phyloP scores from a whole-genome alignment of 2,113 vertebrate genomes.

The Hippolais icterina region DNA sequence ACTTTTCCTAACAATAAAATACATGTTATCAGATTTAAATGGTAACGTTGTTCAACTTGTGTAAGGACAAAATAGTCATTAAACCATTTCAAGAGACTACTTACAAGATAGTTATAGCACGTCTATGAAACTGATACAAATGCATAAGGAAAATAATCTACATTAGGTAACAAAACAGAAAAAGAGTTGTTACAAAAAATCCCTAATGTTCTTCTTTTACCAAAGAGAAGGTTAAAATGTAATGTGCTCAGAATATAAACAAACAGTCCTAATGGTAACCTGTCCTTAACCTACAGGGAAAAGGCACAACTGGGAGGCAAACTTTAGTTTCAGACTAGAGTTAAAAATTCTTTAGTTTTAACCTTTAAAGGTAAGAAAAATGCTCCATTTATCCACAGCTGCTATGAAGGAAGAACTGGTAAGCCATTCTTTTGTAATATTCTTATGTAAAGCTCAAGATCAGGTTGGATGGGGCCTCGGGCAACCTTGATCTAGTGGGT shows the following conservation, averaged over 20 bases:
- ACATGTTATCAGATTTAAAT: background rate
- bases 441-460: background rate
- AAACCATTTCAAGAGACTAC: background rate
- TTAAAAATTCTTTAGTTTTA: background rate
- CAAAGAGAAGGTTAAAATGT: background rate
- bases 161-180: background rate
- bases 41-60: background rate
- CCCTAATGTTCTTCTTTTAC: background rate
- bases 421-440: background rate
- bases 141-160: background rate
- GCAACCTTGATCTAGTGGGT: background rate
- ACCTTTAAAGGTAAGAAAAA: background rate
- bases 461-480: background rate
- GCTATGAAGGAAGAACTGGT: background rate
- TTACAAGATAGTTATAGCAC: background rate
- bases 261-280: background rate
- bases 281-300: background rate
- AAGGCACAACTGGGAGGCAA: background rate
- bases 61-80: background rate
- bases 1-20: background rate
- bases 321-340: background rate
- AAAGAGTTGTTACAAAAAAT: background rate
- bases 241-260: background rate
- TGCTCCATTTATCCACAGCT: background rate
- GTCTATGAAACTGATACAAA: background rate